Conservation (phyloP, 2,113 vertebrate species). For the Columba livia region DNA sequence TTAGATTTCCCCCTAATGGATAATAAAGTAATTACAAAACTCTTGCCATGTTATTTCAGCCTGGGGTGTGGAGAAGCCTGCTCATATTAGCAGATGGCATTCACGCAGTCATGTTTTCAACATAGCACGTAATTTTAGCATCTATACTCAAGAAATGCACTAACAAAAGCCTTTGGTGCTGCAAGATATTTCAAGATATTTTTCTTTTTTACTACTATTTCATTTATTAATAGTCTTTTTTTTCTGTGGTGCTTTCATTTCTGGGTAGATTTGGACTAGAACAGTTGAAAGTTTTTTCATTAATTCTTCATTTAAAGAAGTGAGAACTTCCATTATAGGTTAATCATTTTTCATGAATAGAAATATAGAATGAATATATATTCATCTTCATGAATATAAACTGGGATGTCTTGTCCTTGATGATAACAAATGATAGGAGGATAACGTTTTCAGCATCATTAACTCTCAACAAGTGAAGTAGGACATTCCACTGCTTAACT, state of each 20-base stretch:
- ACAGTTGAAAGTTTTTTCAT: background rate
- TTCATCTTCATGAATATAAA: background rate
- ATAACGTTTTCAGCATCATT: background rate
- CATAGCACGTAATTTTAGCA: background rate
- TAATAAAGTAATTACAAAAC: background rate
- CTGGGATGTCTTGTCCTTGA: background rate
- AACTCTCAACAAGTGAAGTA: background rate
- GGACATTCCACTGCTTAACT: background rate
- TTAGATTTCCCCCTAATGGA: background rate
- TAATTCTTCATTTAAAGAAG: background rate
- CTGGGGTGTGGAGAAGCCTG: background rate
- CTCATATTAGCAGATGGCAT: background rate
- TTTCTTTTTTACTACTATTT: background rate
- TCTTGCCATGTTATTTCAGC: background rate
- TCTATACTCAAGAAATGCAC: background rate
- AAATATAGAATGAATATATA: background rate
- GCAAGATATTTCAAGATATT: background rate
- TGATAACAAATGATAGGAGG: background rate
- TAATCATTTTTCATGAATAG: background rate
- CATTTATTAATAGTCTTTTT: background rate
- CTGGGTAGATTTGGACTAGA: background rate
- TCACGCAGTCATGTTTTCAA: background rate
- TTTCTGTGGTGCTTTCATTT: background rate
- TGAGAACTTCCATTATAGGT: background rate
- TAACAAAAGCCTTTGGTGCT: background rate